Evolutionary conservation across 2,113 vertebrate species (phyloP).

Genomic region (Anarhynchus alexandrinus): DNA sequence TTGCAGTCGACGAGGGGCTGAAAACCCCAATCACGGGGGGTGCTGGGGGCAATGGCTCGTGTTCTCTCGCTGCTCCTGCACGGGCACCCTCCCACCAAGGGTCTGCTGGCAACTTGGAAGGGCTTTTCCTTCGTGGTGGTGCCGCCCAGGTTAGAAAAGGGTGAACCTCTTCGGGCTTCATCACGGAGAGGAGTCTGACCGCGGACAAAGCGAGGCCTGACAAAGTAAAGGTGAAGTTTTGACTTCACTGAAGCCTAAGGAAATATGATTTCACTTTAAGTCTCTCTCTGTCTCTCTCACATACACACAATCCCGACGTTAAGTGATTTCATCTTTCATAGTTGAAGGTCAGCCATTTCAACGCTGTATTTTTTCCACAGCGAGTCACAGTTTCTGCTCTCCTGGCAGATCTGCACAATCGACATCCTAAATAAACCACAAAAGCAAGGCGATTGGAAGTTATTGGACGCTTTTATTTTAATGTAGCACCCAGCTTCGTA

Average conservation of each 20-base stretch:
- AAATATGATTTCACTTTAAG: not conserved
- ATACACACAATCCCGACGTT: not conserved
- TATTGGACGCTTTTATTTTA: constrained; percentile 70
- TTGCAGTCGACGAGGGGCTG: not conserved
- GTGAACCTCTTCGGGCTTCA: not conserved
- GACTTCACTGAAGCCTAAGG: not conserved
- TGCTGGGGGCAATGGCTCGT: not conserved
- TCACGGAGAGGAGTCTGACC: not conserved
- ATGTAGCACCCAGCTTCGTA: constrained; percentile 66
- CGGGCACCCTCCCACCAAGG: fast-evolving
- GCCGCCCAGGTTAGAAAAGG: not conserved
- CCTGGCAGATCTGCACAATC: not conserved
- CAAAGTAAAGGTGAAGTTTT: not conserved
- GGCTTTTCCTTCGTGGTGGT: not conserved
- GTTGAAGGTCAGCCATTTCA: constrained; percentile 23
- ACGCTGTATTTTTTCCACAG: not conserved
- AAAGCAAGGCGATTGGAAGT: constrained; percentile 7
- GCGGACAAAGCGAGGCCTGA: not conserved
- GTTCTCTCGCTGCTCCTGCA: not conserved
- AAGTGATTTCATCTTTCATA: constrained; percentile 35
- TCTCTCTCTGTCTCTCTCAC: not conserved
- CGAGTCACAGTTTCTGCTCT: not conserved
- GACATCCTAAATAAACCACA: constrained; percentile 31
- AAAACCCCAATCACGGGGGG: not conserved
- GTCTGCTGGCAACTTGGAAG: not conserved